Evolutionary conservation across 1,140 invertebrate species (phyloP), one percentile per base, ranked within the genome.

Genomic region (Drosophila pruinosa): DNA sequence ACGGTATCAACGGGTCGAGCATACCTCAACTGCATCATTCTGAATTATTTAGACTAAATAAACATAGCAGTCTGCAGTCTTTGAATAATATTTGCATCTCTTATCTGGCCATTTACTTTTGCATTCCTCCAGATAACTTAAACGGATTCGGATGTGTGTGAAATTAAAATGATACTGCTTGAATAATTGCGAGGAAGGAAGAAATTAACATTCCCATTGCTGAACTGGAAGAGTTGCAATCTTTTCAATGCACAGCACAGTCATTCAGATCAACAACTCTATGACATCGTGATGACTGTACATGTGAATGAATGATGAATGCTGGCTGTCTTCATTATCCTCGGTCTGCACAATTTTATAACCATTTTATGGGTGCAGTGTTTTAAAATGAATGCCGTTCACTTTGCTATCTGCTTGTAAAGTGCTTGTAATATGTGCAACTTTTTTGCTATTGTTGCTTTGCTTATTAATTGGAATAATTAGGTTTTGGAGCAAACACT

Each of bases 391-490:
- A 53, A 62, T 47, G 62, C 24, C 31, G 28, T 12, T 39, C 41
- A 56, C 12, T 62, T 48, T 48, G 43, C 41, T 7, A 28, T 17
- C 36, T 8, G 26, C 48, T 21, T 36, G 10, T 36, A 34, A 52
- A 52, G 4, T 48, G 24, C 22, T 48, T 15, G 48, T 59, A 15
- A 22, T 47, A 4, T 7, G 17, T 50, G 47, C 21, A 31, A 47
- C 34, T 64, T 65, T 71, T 65, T 47, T 47, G 19, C 8, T 31
- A 15, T 26, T 69, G 34, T 38, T 43, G 34, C 28, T 41, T 2
- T 67, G 56, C 26, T 50, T 56, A 73, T 73, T 57, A 62, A 71
- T 50, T 59, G 47, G 58, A 50, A 74, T 63, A 77, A 82, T 77
- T 57, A 54, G 34, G 22, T 24, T 62, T 54, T 26, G 34, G 26